These are phyloP conservation scores for Hydrozoanthus gracilis DNA, from an alignment of 92 coral and sea anemone species.

Conservation along the genomic window DNA sequence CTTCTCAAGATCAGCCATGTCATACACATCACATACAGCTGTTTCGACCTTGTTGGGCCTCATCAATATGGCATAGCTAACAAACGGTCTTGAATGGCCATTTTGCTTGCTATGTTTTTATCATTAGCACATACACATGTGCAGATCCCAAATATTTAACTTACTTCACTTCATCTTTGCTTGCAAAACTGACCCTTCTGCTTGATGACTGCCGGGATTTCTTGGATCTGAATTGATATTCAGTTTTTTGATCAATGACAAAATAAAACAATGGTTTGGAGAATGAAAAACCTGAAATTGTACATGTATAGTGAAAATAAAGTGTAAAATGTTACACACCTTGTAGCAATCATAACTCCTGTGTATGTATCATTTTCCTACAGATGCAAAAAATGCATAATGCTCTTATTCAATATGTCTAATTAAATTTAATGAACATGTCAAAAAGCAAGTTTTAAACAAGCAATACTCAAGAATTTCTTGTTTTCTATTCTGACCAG, in stretches of 20 bases:
- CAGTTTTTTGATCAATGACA: too few relatives aligned
- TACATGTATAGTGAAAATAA: neutral
- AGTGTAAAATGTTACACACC: neutral
- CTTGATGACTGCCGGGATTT: slow-evolving; percentile 65
- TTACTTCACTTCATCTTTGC: slow-evolving; percentile 77
- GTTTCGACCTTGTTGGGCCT: too few relatives aligned
- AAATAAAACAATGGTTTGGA: too few relatives aligned
- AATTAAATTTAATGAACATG: neutral
- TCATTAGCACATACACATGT: too few relatives aligned
- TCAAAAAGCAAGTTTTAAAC: neutral
- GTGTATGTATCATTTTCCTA: slow-evolving; percentile 29
- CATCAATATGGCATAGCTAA: too few relatives aligned
- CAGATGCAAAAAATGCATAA: neutral
- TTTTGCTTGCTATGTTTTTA: too few relatives aligned
- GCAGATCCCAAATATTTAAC: neutral
- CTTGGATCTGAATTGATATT: slow-evolving; percentile 32
- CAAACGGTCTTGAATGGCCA: too few relatives aligned
- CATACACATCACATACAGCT: too few relatives aligned
- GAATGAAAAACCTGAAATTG: too few relatives aligned
- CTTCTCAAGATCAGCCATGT: too few relatives aligned
- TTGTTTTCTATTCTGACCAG: too few relatives aligned
- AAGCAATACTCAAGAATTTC: too few relatives aligned
- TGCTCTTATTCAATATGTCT: neutral
- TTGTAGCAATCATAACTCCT: neutral
- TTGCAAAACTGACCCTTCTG: slow-evolving; percentile 84